phyloP scores from a whole-genome alignment of 2,113 vertebrate species.

The Cariama cristata region DNA sequence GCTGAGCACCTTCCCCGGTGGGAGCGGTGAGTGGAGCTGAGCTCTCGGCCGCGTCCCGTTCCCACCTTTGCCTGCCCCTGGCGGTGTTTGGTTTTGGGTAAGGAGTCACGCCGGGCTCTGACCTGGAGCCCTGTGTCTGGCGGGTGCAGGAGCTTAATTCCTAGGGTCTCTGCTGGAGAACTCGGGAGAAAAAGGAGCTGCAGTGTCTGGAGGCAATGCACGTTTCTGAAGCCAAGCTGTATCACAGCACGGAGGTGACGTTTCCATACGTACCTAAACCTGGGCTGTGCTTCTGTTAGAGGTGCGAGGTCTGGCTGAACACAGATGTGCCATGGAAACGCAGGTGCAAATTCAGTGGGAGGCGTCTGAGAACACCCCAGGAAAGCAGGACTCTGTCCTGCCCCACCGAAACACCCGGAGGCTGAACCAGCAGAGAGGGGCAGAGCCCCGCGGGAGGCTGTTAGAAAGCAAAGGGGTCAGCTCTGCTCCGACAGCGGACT shows the following conservation, averaged over 20 bases:
- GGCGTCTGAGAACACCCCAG: neutral
- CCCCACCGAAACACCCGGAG: neutral
- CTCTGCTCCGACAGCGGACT: neutral
- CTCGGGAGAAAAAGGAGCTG: neutral
- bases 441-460: neutral
- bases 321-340: accelerated
- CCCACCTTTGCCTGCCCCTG: neutral
- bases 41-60: neutral
- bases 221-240: neutral
- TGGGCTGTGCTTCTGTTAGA: neutral
- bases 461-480: neutral
- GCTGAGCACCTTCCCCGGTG: neutral
- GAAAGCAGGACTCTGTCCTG: neutral
- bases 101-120: neutral
- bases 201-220: neutral
- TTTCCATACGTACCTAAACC: neutral
- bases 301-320: neutral
- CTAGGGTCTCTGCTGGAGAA: neutral
- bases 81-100: neutral
- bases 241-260: accelerated
- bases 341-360: neutral
- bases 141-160: neutral
- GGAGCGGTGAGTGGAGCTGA: neutral
- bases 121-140: neutral
- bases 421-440: accelerated